phyloP scores from a whole-genome alignment of 2,113 vertebrate genomes.

The Vombatus ursinus region DNA sequence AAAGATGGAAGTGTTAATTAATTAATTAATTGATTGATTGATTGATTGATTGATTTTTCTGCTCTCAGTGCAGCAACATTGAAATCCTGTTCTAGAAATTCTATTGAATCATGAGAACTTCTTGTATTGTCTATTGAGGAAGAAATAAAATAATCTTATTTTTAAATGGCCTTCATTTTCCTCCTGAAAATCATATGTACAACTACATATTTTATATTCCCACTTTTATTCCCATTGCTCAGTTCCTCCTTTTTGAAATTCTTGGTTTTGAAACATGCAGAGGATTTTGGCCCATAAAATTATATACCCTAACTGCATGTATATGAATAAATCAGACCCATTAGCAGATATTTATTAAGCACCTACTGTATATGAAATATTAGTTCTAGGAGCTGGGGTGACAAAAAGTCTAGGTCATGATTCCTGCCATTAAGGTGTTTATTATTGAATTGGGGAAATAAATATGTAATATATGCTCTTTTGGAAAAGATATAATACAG shows the following conservation, averaged over 20 bases:
- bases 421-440: neutral
- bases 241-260: neutral
- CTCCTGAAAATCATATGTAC: constrained; percentile 9
- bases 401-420: neutral
- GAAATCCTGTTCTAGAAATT: constrained; percentile 50
- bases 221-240: neutral
- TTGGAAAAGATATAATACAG: neutral
- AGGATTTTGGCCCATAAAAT: neutral
- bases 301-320: neutral
- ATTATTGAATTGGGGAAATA: neutral
- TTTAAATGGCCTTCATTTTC: neutral
- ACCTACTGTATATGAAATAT: neutral
- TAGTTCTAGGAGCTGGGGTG: neutral
- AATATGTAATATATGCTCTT: neutral
- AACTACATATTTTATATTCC: neutral
- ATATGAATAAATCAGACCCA: neutral
- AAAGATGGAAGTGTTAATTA: neutral
- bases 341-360: constrained; percentile 5
- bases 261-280: neutral
- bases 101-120: neutral
- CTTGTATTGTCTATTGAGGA: constrained; percentile 24
- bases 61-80: neutral
- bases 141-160: constrained; percentile 50
- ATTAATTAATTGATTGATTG: neutral
- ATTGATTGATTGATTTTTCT: neutral